A percentile compares a stretch with the other conserved stretches of the same genome.
These are phyloP conservation scores for Nibea albiflora DNA, from an alignment of 2,113 vertebrate genomes.

Conservation along the genomic window DNA sequence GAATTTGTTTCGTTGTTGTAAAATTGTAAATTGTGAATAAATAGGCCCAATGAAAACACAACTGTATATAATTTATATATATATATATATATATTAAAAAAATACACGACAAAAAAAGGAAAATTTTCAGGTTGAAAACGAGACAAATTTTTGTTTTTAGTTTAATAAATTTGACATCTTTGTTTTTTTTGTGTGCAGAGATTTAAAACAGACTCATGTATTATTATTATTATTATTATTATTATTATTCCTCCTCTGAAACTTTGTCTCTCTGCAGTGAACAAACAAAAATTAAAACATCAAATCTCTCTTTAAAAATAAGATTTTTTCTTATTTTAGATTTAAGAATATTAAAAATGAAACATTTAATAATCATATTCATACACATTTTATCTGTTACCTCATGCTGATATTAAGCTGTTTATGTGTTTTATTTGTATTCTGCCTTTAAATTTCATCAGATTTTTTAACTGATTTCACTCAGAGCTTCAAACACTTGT, in stretches of 20 bases:
- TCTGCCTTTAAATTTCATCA: too few relatives aligned
- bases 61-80: constrained; percentile 89
- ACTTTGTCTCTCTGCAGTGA: too few relatives aligned
- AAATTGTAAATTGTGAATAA: constrained; percentile 95
- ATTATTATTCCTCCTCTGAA: background rate
- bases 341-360: too few relatives aligned
- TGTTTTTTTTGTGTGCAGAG: too few relatives aligned
- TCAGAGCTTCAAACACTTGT: constrained; percentile 20
- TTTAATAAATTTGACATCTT: constrained; percentile 83
- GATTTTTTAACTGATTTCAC: too few relatives aligned
- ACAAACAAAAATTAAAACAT: too few relatives aligned
- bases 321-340: too few relatives aligned
- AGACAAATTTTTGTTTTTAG: constrained; percentile 69
- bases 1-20: constrained; percentile 86
- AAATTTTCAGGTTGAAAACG: constrained; percentile 80
- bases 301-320: too few relatives aligned
- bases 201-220: background rate
- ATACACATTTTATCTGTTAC: too few relatives aligned
- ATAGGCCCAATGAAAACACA: constrained; percentile 85
- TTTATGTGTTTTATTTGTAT: too few relatives aligned
- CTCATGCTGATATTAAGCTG: too few relatives aligned
- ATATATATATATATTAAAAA: constrained; percentile 40
- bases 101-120: constrained; percentile 53
- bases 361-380: too few relatives aligned
- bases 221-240: background rate